Conservation (phyloP, 53 echinoderm and acorn worm species). For the Apostichopus leukothele region DNA sequence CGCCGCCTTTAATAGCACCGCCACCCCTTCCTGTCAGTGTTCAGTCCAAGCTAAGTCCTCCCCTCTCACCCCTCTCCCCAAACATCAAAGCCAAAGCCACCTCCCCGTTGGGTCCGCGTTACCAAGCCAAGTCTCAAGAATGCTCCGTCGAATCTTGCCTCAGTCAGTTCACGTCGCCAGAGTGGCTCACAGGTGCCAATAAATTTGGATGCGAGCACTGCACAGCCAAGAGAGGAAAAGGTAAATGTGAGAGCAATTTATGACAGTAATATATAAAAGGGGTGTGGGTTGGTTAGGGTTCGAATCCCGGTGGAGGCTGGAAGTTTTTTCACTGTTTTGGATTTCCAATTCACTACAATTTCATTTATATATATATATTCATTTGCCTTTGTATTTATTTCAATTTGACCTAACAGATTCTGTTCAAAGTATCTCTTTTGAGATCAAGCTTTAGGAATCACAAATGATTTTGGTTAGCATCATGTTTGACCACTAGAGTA, state of each 20-base stretch:
- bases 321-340: too few species aligned
- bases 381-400: too few species aligned
- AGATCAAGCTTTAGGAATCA: too few species aligned
- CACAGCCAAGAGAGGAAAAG: constrained; percentile 66
- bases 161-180: constrained; percentile 93
- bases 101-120: constrained; percentile 77
- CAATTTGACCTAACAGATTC: too few species aligned
- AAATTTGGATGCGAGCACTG: constrained; percentile 94
- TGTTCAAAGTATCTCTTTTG: too few species aligned
- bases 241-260: not conserved
- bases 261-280: too few species aligned
- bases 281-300: too few species aligned
- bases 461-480: too few species aligned
- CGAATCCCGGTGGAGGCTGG: too few species aligned
- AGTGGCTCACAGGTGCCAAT: constrained; percentile 88
- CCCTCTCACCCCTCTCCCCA: constrained; percentile 71
- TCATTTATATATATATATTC: too few species aligned
- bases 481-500: too few species aligned
- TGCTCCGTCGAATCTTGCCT: constrained; percentile 96
- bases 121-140: constrained; percentile 80
- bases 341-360: too few species aligned
- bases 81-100: constrained; percentile 70
- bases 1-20: constrained; percentile 23
- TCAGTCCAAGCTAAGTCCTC: constrained; percentile 46
- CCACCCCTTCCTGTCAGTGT: constrained; percentile 15